phyloP scores from a whole-genome alignment of 2,797 vertebrate species.

The Denticeps clupeoides region DNA sequence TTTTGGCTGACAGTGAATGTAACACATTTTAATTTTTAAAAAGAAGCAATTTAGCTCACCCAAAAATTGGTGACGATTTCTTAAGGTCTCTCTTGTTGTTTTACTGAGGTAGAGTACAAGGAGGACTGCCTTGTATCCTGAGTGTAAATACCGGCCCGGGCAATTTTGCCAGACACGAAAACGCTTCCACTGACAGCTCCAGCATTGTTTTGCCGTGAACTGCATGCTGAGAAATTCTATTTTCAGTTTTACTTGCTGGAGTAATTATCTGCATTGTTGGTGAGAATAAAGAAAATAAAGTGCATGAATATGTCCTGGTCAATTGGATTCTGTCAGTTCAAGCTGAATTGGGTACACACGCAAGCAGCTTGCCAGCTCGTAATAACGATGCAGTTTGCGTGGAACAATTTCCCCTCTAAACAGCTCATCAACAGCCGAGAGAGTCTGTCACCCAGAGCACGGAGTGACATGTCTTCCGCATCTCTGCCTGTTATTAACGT shows the following conservation, averaged over 20 bases:
- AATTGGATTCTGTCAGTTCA: slow-evolving; percentile 79
- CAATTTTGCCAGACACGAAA: slow-evolving; percentile 52
- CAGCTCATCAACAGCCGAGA: slow-evolving; percentile 73
- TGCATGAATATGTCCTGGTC: slow-evolving; percentile 74
- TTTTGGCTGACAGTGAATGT: too few species aligned
- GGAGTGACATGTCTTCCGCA: slow-evolving; percentile 72
- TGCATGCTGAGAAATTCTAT: slow-evolving; percentile 65
- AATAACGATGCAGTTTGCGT: slow-evolving; percentile 74
- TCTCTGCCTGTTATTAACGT: slow-evolving; percentile 75
- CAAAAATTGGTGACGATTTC: too few species aligned
- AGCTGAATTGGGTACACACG: slow-evolving; percentile 71
- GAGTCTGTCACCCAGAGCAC: slow-evolving; percentile 71
- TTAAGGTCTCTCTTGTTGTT: neutral
- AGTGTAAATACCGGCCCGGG: slow-evolving; percentile 47
- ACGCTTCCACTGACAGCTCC: slow-evolving; percentile 58
- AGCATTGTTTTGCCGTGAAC: slow-evolving; percentile 63
- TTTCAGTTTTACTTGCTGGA: slow-evolving; percentile 72
- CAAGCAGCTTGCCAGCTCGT: slow-evolving; percentile 65
- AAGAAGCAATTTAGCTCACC: too few species aligned
- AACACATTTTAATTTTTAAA: too few species aligned
- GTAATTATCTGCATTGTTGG: slow-evolving; percentile 79
- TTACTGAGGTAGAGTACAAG: slow-evolving; percentile 9
- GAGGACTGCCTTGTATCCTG: slow-evolving; percentile 23
- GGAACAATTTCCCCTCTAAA: slow-evolving; percentile 75
- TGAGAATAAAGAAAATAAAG: slow-evolving; percentile 77